Conservation (phyloP, 2,888 invertebrate genomes). For the Alloscopus bannaensis region DNA sequence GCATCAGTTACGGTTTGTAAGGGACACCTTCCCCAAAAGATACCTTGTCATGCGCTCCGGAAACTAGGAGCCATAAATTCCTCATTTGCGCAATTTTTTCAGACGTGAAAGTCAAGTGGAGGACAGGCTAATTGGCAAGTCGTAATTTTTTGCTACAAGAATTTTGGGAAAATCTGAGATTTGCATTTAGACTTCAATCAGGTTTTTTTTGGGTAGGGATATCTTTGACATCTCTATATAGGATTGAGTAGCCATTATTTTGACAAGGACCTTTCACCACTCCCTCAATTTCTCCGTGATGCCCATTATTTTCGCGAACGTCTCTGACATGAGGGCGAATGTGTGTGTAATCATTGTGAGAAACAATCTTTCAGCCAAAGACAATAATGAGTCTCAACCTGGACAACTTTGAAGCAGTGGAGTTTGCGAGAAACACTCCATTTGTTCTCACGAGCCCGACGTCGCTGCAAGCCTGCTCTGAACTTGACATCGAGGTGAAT, state of each 20-base stretch:
- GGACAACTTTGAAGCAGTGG: constrained; percentile 77
- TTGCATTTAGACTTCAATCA: no score
- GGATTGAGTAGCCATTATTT: no score
- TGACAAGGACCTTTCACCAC: no score
- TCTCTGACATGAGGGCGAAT: constrained; percentile 29
- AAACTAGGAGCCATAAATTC: constrained; percentile 29
- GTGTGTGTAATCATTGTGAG: constrained; percentile 4
- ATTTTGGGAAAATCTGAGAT: not conserved
- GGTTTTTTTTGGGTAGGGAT: no score
- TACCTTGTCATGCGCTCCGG: no score
- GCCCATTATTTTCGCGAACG: no score
- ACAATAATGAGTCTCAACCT: constrained; percentile 76
- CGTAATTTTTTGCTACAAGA: no score
- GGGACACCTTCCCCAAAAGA: no score
- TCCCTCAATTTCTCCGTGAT: no score
- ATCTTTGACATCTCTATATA: no score
- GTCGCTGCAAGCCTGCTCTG: constrained; percentile 78
- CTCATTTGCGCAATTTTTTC: constrained; percentile 4
- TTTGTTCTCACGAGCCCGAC: constrained; percentile 79
- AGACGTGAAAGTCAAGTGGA: constrained; percentile 7
- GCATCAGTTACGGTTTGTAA: constrained; percentile 43
- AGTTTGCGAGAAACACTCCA: constrained; percentile 76
- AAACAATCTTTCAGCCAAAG: constrained; percentile 23
- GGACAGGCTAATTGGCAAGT: constrained; percentile 12
- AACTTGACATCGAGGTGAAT: constrained; percentile 77